Conservation (phyloP, 2,797 vertebrate species). For the Cossypha caffra region DNA sequence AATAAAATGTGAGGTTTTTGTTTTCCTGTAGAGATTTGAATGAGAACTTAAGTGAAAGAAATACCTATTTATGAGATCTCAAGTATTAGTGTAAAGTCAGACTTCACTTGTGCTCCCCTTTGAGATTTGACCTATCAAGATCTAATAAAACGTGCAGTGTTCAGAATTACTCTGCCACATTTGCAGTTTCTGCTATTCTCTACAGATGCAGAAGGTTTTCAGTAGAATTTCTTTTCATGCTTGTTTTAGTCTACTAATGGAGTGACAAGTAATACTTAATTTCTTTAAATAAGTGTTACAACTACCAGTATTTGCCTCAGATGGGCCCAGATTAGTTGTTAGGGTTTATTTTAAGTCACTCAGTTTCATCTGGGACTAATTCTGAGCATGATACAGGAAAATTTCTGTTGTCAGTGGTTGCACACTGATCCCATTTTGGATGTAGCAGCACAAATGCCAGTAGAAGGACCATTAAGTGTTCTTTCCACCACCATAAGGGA, state of each 20-base stretch:
- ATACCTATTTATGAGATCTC: background rate
- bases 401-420: conserved; percentile 12
- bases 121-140: background rate
- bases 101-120: background rate
- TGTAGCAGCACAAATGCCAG: background rate
- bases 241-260: background rate
- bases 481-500: background rate
- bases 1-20: background rate
- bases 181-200: background rate
- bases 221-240: background rate
- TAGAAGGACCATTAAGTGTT: conserved; percentile 17
- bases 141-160: background rate
- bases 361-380: conserved; percentile 15
- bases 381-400: background rate
- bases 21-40: background rate
- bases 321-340: background rate
- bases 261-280: background rate
- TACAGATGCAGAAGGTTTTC: background rate
- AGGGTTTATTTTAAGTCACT: conserved; percentile 16
- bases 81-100: background rate
- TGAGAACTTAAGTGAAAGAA: background rate
- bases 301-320: background rate
- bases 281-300: background rate
- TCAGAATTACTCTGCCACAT: background rate
- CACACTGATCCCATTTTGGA: background rate